Evolutionary conservation across 2,113 vertebrate species (phyloP).

Genomic region (Cyphomyrus discorhynchus): DNA sequence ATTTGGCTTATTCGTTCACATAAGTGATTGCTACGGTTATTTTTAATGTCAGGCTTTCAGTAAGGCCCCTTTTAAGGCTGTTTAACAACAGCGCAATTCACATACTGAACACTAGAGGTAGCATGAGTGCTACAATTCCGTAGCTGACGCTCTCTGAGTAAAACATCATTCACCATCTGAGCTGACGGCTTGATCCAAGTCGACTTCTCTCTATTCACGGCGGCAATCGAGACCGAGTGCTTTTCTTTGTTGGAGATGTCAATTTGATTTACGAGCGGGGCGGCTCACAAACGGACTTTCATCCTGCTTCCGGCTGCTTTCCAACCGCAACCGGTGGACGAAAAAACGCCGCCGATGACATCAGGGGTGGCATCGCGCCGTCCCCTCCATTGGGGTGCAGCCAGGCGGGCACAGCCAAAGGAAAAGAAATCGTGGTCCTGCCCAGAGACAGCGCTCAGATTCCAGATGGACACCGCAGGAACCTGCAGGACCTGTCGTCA

Average conservation of each 20-base stretch:
- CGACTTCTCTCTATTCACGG: neutral
- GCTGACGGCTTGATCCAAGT: neutral
- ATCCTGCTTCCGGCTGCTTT: conserved; percentile 15
- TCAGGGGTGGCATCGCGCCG: conserved; percentile 39
- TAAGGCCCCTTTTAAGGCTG: neutral
- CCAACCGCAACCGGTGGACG: conserved; percentile 27
- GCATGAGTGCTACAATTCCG: neutral
- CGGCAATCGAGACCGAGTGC: neutral
- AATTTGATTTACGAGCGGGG: neutral
- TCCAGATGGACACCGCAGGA: conserved; percentile 33
- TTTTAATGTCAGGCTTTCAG: neutral
- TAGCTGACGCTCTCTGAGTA: neutral
- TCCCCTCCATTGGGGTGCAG: conserved; percentile 39
- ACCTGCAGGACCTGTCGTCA: conserved; percentile 32
- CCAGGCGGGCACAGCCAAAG: conserved; percentile 23
- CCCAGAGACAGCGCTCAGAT: conserved; percentile 43
- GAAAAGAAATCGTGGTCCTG: conserved; percentile 50
- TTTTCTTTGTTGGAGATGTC: neutral
- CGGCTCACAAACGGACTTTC: neutral
- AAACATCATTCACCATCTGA: neutral
- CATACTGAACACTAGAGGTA: neutral
- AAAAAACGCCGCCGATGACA: conserved; percentile 41
- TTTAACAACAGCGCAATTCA: neutral
- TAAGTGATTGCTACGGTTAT: neutral
- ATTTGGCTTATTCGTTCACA: neutral